These are phyloP conservation scores for Drosophila robusta DNA, from an alignment of 2,888 invertebrate genomes.

Conservation along the genomic window DNA sequence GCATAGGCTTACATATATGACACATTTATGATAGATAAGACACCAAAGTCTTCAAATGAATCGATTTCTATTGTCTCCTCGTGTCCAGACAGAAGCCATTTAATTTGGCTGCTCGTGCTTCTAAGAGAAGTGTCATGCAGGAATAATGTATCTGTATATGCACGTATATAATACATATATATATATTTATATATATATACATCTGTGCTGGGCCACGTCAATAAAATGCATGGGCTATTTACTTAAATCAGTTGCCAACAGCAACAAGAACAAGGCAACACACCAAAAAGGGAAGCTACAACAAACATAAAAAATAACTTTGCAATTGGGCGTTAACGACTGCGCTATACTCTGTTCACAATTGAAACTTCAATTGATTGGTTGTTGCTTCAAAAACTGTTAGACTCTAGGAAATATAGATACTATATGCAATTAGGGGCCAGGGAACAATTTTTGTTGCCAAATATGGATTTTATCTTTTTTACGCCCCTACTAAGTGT, in stretches of 20 bases:
- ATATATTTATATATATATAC: neutral
- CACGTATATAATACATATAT: conserved; percentile 1
- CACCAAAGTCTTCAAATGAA: neutral
- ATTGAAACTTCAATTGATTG: too few relatives aligned
- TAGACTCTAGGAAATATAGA: too few relatives aligned
- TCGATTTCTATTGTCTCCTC: neutral
- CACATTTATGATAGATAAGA: conserved; percentile 15
- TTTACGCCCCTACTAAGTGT: too few relatives aligned
- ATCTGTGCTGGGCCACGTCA: conserved; percentile 17
- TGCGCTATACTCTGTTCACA: neutral
- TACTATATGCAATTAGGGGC: too few relatives aligned
- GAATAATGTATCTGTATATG: neutral
- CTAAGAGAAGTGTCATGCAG: too few relatives aligned
- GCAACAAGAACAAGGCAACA: conserved; percentile 31
- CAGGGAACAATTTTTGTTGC: too few relatives aligned
- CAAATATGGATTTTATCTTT: too few relatives aligned
- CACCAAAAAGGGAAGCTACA: conserved; percentile 37
- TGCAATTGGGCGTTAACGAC: neutral
- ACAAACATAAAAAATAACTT: conserved; percentile 22
- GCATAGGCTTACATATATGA: conserved; percentile 6
- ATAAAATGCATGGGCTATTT: conserved; percentile 48
- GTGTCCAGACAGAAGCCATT: neutral
- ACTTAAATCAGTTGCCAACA: conserved; percentile 40
- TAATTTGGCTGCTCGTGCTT: neutral
- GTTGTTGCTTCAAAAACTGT: too few relatives aligned